Conservation (phyloP, 2,113 vertebrate species). For the Bagarius yarrelli region DNA sequence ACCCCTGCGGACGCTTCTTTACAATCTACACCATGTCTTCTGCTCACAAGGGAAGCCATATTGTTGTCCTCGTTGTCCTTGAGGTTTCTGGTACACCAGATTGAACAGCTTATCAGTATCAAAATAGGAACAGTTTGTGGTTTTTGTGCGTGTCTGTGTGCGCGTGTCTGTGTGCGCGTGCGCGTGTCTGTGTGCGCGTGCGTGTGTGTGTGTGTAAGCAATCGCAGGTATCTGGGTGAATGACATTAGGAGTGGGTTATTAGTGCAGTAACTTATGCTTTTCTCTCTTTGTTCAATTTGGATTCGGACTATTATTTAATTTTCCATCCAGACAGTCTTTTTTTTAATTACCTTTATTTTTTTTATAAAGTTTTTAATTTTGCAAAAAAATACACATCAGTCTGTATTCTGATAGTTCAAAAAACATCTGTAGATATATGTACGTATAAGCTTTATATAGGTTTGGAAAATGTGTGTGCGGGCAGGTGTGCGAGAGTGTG, state of each 20-base stretch:
- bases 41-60: constrained; percentile 61
- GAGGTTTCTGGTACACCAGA: constrained; percentile 42
- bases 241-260: constrained; percentile 62
- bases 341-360: constrained; percentile 74
- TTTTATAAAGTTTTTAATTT: constrained; percentile 71
- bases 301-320: constrained; percentile 82
- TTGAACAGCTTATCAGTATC: constrained; percentile 56
- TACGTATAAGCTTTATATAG: constrained; percentile 3
- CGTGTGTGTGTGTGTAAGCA: constrained; percentile 21
- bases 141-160: constrained; percentile 14
- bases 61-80: neutral
- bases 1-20: constrained; percentile 25
- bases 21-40: constrained; percentile 70
- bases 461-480: neutral
- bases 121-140: constrained; percentile 37
- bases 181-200: constrained; percentile 25
- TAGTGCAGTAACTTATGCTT: constrained; percentile 88
- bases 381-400: constrained; percentile 74
- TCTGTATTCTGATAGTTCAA: constrained; percentile 48
- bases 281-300: constrained; percentile 45
- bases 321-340: constrained; percentile 71
- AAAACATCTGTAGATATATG: neutral
- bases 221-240: constrained; percentile 1
- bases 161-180: constrained; percentile 25
- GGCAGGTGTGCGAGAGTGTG: neutral